Evolutionary conservation across 2,797 vertebrate genomes (phyloP), one percentile per base, ranked within the genome.

Genomic region (Hippoglossus hippoglossus): DNA sequence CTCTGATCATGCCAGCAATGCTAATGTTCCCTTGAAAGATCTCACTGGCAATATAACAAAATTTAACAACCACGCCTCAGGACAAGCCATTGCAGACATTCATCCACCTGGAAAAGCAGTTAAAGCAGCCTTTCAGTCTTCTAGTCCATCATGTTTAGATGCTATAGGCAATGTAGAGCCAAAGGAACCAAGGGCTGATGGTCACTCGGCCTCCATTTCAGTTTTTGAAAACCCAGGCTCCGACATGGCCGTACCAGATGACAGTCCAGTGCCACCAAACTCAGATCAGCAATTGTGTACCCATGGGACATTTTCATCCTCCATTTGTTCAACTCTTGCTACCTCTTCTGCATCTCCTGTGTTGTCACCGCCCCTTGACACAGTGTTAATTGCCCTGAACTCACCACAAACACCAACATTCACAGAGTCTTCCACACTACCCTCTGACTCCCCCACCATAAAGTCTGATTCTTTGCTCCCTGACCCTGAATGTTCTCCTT

Each of bases 401-500:
- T 63, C 53, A 0, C 54, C 77, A n/a, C 69, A 70, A n/a, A 72
- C 66, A 2, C 39, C 50, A n/a, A 34, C 59, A 60, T 13, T 69
- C 49, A 26, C 22, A 4, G 75, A 79, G 28, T 71, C 82, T 15
- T 63, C 73, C 3, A 47, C 71, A 3, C 46, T 72, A 60, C 67
- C 67, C 9, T 61, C 78, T 60, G 76, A 83, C 25, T 57, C 52
- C 0, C 41, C 64, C 4, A 49, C 52, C 2, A 24, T 56, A 1
- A 84, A 63, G 54, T 39, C 69, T 3, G 72, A 67, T 6, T 61
- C 65, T 6, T 57, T 72, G 4, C 81, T 91, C 0, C 52, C 73
- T 3, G 85, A 88, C 18, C 69, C 90, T 0, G 88, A 88, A 18
- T 91, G 86, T 72, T 85, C 81, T 0, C 80, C 81, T 0, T 88